Evolutionary conservation across 35 echinoderm and acorn worm genomes (phyloP).

Genomic region (Ophioderma brevispina): DNA sequence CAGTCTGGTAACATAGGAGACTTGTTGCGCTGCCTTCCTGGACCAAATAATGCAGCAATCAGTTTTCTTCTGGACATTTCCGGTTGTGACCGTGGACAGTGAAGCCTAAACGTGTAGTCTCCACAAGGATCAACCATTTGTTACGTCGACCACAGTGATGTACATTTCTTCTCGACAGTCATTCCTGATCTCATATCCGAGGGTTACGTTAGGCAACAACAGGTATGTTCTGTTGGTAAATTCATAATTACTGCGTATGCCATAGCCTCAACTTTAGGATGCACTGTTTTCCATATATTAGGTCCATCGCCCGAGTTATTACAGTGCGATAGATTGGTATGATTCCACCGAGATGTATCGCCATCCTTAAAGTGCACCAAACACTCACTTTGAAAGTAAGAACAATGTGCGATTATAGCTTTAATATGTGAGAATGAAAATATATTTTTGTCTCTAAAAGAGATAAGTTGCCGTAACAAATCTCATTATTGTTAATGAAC

Average conservation of each 20-base stretch:
- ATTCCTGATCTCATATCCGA: conserved; percentile 3
- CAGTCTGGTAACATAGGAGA: not conserved
- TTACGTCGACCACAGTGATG: not conserved
- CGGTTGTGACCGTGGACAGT: not conserved
- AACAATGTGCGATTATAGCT: too few relatives aligned
- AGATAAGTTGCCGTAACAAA: too few relatives aligned
- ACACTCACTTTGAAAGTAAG: not conserved
- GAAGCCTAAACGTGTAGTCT: not conserved
- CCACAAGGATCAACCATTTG: not conserved
- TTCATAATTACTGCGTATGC: not conserved
- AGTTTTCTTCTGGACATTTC: not conserved
- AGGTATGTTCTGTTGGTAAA: not conserved
- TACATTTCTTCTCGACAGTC: not conserved
- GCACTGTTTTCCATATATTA: not conserved
- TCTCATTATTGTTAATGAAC: too few relatives aligned
- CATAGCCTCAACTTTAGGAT: not conserved
- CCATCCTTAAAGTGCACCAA: not conserved
- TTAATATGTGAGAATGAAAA: too few relatives aligned
- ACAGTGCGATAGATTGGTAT: not conserved
- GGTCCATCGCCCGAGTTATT: not conserved
- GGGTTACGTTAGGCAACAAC: not conserved
- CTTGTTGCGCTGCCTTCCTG: not conserved
- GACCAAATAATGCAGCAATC: not conserved
- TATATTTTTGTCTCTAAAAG: too few relatives aligned
- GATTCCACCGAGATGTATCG: not conserved